These are phyloP conservation scores for Phalacrocorax aristotelis DNA, from an alignment of 2,113 vertebrate species.

Conservation along the genomic window DNA sequence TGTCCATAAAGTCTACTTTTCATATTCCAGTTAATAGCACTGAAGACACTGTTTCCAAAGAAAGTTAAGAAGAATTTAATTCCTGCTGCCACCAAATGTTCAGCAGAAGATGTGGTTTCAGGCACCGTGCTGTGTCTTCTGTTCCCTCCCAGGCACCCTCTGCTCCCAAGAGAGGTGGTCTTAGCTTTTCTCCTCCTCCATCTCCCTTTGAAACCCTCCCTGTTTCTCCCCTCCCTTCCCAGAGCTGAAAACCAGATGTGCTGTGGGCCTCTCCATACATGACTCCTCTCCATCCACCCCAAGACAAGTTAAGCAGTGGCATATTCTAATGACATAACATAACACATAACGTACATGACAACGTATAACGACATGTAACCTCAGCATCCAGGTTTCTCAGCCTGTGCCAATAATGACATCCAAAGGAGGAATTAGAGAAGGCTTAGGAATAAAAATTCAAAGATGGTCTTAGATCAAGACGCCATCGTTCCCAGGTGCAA, in stretches of 20 bases:
- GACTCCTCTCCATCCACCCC: not conserved
- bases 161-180: fast-evolving
- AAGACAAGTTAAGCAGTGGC: not conserved
- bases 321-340: not conserved
- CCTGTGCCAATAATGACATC: not conserved
- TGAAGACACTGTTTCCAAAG: not conserved
- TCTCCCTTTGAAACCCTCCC: not conserved
- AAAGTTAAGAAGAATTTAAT: not conserved
- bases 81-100: not conserved
- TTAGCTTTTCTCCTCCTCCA: not conserved
- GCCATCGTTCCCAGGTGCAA: not conserved
- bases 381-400: not conserved
- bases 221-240: not conserved
- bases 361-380: fast-evolving
- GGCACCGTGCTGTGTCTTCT: not conserved
- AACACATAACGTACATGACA: not conserved
- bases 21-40: not conserved
- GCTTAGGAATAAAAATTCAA: not conserved
- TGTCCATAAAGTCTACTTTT: not conserved
- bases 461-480: not conserved
- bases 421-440: not conserved
- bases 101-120: not conserved
- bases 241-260: not conserved
- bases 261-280: not conserved
- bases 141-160: not conserved